Evolutionary conservation across 1,140 invertebrate species (phyloP), one percentile per base, ranked within the genome.

Genomic region (Drosophila prosaltans): DNA sequence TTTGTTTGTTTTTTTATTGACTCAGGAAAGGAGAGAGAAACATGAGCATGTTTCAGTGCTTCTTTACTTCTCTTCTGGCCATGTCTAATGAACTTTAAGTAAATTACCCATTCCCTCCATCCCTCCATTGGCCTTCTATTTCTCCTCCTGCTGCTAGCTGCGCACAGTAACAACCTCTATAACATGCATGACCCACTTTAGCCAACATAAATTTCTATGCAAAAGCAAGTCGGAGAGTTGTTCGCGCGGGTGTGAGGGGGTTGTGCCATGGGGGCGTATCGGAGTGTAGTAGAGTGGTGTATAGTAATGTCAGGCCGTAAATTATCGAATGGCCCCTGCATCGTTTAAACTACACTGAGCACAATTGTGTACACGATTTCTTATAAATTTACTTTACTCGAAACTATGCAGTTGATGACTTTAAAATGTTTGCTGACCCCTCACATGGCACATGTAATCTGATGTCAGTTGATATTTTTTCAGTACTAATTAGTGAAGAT

Each of bases 101-200:
- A 79, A 86, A 78, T 82, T 78, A 65, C 75, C 57, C 68, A 58
- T 40, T 71, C 45, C 59, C 74, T 36, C 36, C 57, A 9, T 61
- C 57, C 57, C 48, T 69, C 55, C 16, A 16, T 16, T 16, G 16
- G 16, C 16, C 74, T 57, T 65, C 32, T 10, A 11, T 41, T 2
- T 40, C 58, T 24, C 36, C 41, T n/a, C 21, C 28, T 4, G 57
- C 36, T 28, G 11, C 55, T 39, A 32, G 41, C 57, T n/a, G 36
- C 43, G 43, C 28, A 73, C 43, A 69, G 48, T 45, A 69, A 73
- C 57, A 69, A 57, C 41, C 45, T 67, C 16, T 58, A 59, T 61
- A 65, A 69, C 83, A 82, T 78, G 75, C 66, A 79, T 85, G 82
- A 85, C 82, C 83, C 79, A 85, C 69, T 82, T 86, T 72, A 57